Evolutionary conservation across 2,888 invertebrate genomes (phyloP).

Genomic region (Crematogaster levior): DNA sequence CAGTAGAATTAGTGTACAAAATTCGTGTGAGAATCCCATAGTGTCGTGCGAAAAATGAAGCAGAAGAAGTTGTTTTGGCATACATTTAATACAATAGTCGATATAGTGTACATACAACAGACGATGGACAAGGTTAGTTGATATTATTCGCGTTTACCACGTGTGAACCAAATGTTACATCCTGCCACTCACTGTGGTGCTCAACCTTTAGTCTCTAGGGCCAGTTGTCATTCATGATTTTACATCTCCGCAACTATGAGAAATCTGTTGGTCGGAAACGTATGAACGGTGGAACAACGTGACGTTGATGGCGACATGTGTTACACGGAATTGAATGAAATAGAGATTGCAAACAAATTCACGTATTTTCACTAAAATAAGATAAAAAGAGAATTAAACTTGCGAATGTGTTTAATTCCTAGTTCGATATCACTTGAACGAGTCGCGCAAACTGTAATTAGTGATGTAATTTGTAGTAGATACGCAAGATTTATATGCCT

Average conservation of each 20-base stretch:
- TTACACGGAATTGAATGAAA: background rate
- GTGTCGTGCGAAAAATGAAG: background rate
- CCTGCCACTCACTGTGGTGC: conserved; percentile 16
- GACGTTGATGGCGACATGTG: conserved; percentile 3
- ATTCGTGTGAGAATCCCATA: background rate
- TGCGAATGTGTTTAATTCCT: background rate
- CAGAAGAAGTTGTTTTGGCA: background rate
- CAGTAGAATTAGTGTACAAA: background rate
- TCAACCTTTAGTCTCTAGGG: conserved; percentile 28
- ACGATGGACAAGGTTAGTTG: background rate
- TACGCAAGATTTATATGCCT: background rate
- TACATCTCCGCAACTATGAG: background rate
- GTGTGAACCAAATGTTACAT: conserved; percentile 71
- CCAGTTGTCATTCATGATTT: conserved; percentile 37
- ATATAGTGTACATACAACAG: background rate
- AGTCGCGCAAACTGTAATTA: background rate
- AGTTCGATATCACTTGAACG: background rate
- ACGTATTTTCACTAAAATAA: background rate
- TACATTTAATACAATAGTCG: background rate
- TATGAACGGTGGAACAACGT: conserved; percentile 1
- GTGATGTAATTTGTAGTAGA: background rate
- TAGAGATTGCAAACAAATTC: background rate
- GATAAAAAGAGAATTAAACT: background rate
- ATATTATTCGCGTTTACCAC: conserved; percentile 52
- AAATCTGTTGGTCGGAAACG: background rate